Evolutionary conservation across 1,140 invertebrate species (phyloP), one percentile per base, ranked within the genome.

Genomic region (Listronotus oregonensis): DNA sequence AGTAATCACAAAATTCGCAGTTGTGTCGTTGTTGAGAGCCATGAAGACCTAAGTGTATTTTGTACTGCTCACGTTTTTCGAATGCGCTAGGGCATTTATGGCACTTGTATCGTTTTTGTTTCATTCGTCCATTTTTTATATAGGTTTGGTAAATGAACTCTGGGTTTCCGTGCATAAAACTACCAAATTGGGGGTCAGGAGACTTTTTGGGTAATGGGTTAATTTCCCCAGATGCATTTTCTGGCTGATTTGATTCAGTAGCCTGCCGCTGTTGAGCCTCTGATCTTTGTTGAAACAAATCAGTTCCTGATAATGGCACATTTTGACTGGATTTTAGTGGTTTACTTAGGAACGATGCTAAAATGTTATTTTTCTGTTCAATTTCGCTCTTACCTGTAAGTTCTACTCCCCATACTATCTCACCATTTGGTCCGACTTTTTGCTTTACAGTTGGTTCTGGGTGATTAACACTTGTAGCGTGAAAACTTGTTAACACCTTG

Each of bases 11-110:
- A 6, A 86, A 84, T 64, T 90, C 86, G 80, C 94, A 96, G 63
- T 87, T 89, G 77, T 92, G 94, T 64, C 88, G 85, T 77, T 93
- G 90, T 67, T 90, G 89, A 0, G 91, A 90, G 7, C 92, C 92
- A 76, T 96, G 94, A 3, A 95, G 78, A 6, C 87, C 87, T 65
- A 93, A 79, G 79, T 95, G 94, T 12, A 92, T 85, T 73, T 90
- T 89, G 75, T 92, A 95, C 75, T 94, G 91, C 70, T 91, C 89
- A 37, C 89, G 81, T 78, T 95, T 94, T 72, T 93, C 90, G 79
- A 94, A 95, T 0, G 90, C 90, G 15, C 92, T 93, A 0, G 93
- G 93, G 77, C 93, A 95, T 80, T 93, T 93, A 65, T 88, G 85
- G 69, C 91, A 93, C 77, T 92, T 91, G 75, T 91, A 92, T 0